Base-by-base conservation (phyloP, 2,113 vertebrate genomes). In the Atlantisia rogersi region DNA sequence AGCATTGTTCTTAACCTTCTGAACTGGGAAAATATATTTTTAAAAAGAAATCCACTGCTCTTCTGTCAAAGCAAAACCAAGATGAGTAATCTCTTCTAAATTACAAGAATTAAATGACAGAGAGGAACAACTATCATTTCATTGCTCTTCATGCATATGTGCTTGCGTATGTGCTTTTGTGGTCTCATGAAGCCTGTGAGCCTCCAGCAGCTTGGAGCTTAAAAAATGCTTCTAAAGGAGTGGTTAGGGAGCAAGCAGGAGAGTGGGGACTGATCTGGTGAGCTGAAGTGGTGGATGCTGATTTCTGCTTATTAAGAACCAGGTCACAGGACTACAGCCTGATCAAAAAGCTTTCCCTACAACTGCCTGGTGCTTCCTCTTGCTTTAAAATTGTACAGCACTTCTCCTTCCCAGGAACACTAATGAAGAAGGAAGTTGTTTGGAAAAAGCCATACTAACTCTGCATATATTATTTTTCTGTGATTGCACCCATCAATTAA, bases 51-150 rank as follows among this genome's bases (percentile, higher is more conserved):
- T 31, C 8, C 31, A 29, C 32, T 42, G 31, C 11, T 89, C 70
- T 86, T 92, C 87, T 94, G 56, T 94, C 59, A 87, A 91, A 87
- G 70, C 44, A 59, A 94, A 88, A 48, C 70, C 80, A 86, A 69
- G 50, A 92, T 81, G 82, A 96, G 82, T 65, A 88, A 89, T 50
- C 19, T 69, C 28, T 93, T 92, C 88, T 77, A 84, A 91, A 97
- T 81, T 48, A 58, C 31, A 75, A 90, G n/a, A 77, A 44, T 76
- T 68, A 93, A 89, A 95, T 91, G 60, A 87, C 7, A 32, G 73
- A 90, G 39, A 50, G 18, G 69, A 90, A 78, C 63, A 75, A 70
- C 95, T 88, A 84, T 53, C 62, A 90, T 55, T 90, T 84, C 53
- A n/a, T 35, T 95, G 69, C 79, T 70, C 42, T 93, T 56, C 76